Base-by-base conservation (phyloP, 2,797 vertebrate species). In the Phataginus tricuspis region DNA sequence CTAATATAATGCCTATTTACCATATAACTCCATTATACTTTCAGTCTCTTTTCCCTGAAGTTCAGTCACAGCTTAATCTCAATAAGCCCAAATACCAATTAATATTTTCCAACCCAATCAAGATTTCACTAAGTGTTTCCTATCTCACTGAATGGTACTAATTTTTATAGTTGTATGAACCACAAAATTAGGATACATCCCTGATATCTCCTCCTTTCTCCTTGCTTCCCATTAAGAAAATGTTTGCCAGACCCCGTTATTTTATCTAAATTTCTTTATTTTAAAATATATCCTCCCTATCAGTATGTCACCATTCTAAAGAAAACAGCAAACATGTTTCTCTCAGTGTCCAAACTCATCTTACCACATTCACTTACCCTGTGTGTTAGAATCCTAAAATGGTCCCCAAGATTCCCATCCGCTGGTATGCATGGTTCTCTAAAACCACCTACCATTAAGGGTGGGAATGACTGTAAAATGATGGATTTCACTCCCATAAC, bases 241-340 rank as follows among this genome's bases (percentile, higher is more conserved):
- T 55, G 15, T 42, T 13, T 42, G 53, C 19, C 27, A 37, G 61
- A 53, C 55, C 55, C 49, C 85, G 2, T 31, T 94, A 79, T 83
- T 87, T 55, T n/a, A 83, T 71, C 45, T 90, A 74, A 71, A 55
- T 59, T n/a, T 55, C 68, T 88, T 92, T 86, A 13, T 3, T 84
- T 89, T 89, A 69, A 77, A 91, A 21, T 63, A 68, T 15, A 68
- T 42, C 23, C 37, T 84, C 31, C 55, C 37, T 53, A 90, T 85
- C 55, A 94, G 5, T 49, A 79, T 39, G 13, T 80, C 61, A 91
- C 19, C n/a, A 71, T 64, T 80, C 29, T 79, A 84, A 49, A 90
- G n/a, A 94, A 83, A 92, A 75, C 51, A 87, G 57, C 39, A 95
- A 94, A 78, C 14, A 78, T 51, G 59, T 64, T 77, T 64, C 53